Evolutionary conservation across 2,888 invertebrate species (phyloP), one percentile per base, ranked within the genome.

Genomic region (Lymantria monacha): DNA sequence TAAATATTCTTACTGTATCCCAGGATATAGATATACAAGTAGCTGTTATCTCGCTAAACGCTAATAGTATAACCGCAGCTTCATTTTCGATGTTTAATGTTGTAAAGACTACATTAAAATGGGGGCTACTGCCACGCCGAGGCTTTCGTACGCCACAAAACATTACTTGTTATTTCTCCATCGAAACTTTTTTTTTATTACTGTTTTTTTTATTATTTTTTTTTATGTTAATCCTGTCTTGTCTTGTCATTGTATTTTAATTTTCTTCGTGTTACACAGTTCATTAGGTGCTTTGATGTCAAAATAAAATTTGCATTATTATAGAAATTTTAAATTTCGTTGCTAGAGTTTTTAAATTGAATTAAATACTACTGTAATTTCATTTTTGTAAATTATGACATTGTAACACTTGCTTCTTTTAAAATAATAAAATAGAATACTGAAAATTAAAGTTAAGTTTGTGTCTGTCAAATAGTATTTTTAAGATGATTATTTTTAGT

Each of bases 21-120:
- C n/a, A n/a, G n/a, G n/a, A n/a, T n/a, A n/a, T n/a, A n/a, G n/a
- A n/a, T n/a, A n/a, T n/a, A n/a, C n/a, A n/a, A n/a, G n/a, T n/a
- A n/a, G n/a, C n/a, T n/a, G n/a, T n/a, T 12, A 30, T 41, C 8
- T 7, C 12, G 15, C 44, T 48, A 41, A 11, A 22, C 65, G 65
- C 67, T 55, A 0, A 0, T 41, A 66, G 8, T 63, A 38, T 0
- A 0, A 33, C 68, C 57, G 22, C 40, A 48, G 12, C 56, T 44
- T 46, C 42, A 51, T 51, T 57, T 58, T 54, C 63, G 58, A 61
- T 72, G 62, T 69, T 72, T 69, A 69, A 71, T 68, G 64, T 64
- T 64, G 61, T 67, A 66, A 69, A 70, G 67, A 70, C 61, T 69
- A 67, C 66, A 70, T 72, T 76, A 77, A 66, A 62, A 63, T 51